Evolutionary conservation across 2,888 invertebrate genomes (phyloP), one percentile per base, ranked within the genome.

Genomic region (Lycophotia porphyrea): DNA sequence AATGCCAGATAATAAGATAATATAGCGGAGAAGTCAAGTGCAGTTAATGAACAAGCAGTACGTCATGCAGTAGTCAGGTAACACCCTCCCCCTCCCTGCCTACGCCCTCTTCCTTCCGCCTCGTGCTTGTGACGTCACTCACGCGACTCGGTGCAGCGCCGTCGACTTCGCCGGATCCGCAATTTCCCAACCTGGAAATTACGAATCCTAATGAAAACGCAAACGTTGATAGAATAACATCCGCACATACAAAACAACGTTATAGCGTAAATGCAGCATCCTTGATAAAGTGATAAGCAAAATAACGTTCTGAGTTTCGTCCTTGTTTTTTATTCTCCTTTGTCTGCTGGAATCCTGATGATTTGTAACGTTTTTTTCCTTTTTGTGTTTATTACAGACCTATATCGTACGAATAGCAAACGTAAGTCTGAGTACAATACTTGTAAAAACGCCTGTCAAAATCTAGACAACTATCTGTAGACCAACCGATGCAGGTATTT

Each of bases 181-280:
- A 93, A 95, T 94, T 93, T 95, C 94, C 94, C 91, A 91, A 86
- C 90, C 89, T 93, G 94, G 93, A 94, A 94, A 94, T 94, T 94
- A 93, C 90, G 84, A 89, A 88, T 88, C 90, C 89, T 93, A 93
- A 94, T 93, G 94, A 93, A 93, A 92, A 92, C 90, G 90, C 90
- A 89, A 91, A 90, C 86, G 89, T 87, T 87, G 89, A 90, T 90
- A 90, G 81, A 84, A 88, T 82, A 80, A 87, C 82, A 81, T 88
- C 87, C 82, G 80, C 81, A 87, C 87, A 88, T 88, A 88, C 86
- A 87, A 91, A 93, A 88, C 86, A 84, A 79, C 58, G 63, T 83
- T 88, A 80, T 81, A n/a, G n/a, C 70, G 65, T 60, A 73, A 81
- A 78, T 74, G 76, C 63, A 72, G 64, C 71, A 52, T 67, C 55